Base-by-base conservation (phyloP, 2,797 vertebrate genomes). In the Acanthis flammea region DNA sequence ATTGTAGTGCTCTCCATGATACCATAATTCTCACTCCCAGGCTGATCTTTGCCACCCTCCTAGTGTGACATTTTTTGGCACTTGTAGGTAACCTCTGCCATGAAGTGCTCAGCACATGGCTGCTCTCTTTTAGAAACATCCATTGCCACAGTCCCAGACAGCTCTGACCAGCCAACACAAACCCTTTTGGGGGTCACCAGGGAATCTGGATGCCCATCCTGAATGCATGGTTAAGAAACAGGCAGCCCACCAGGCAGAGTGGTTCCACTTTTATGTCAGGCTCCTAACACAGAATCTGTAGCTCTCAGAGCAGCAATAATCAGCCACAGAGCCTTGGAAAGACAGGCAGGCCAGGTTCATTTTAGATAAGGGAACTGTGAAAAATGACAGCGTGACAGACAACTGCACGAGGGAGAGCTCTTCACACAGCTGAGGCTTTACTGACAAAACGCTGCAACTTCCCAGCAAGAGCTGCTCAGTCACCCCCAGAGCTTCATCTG, bases 341-440 rank as follows among this genome's bases (percentile, higher is more conserved):
- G 92, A 83, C 0, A 4, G 75, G 75, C 50, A 83, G 85, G 37
- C 35, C 35, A 57, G n/a, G 82, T 57, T 94, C 73, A 66, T 90
- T 94, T 86, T 54, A 92, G 82, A 88, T 95, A 95, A 92, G 75
- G 78, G 58, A 85, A 62, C 74, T 4, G 2, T 65, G 78, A 79
- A 82, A 82, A 92, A 70, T 76, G 63, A 67, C 78, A 94, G 60
- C 3, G 5, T 92, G 89, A 68, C 78, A 82, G 92, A 79, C 68
- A 92, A 61, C 65, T 82, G 60, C 45, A 63, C 0, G 19, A 82
- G 62, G 74, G 60, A 84, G 55, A 85, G 6, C 19, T 74, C 67
- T 58, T 58, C 57, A n/a, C 61, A 50, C 42, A 22, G 84, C 60
- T 42, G 61, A 79, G 60, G 44, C 44, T 89, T 35, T 87, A n/a